A percentile compares a stretch with the other conserved stretches of the same genome.
These are phyloP conservation scores for Thryonomys swinderianus DNA, from an alignment of 2,113 vertebrate genomes.

Conservation along the genomic window DNA sequence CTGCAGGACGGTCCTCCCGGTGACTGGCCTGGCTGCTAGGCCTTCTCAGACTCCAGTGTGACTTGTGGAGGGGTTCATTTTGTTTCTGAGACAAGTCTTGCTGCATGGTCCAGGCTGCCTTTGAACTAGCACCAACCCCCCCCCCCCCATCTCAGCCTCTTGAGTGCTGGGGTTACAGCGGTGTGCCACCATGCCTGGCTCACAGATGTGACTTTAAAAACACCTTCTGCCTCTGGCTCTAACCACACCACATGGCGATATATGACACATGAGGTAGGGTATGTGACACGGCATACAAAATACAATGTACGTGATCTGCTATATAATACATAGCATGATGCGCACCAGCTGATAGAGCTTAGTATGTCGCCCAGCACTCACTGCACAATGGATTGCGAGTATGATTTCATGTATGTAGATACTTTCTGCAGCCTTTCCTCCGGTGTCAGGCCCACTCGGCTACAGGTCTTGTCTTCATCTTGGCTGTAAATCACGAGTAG, in stretches of 20 bases:
- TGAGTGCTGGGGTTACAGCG: not conserved
- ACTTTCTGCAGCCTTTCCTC: not conserved
- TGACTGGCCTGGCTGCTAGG: not conserved
- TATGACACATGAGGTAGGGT: no score
- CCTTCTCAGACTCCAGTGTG: not conserved
- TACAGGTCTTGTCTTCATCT: not conserved
- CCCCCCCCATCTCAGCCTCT: not conserved
- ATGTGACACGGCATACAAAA: not conserved
- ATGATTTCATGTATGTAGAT: not conserved
- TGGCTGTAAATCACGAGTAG: not conserved
- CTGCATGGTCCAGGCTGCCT: not conserved
- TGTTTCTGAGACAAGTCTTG: not conserved
- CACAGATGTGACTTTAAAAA: not conserved
- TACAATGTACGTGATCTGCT: rapidly evolving
- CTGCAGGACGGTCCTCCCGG: not conserved
- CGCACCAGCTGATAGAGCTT: not conserved
- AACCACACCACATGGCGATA: no score
- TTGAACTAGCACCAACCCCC: not conserved
- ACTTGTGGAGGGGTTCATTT: not conserved
- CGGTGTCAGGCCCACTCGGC: not conserved
- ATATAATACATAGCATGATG: not conserved
- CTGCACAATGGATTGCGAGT: not conserved
- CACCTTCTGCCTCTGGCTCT: rapidly evolving
- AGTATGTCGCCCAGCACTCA: no score
- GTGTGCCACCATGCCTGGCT: not conserved